phyloP scores from a whole-genome alignment of 2,113 vertebrate species.

The Carassius carassius region DNA sequence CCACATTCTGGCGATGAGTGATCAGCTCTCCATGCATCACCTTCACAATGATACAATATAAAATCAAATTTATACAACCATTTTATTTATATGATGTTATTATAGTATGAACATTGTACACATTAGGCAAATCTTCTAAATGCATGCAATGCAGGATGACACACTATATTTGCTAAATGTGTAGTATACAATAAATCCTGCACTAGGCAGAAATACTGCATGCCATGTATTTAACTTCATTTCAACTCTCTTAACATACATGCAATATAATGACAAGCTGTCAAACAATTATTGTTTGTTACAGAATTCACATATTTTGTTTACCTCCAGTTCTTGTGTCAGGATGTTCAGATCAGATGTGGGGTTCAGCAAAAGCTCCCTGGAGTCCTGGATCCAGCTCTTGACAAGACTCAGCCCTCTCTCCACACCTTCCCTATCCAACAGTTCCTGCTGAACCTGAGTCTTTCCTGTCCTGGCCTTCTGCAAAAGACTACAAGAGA shows the following conservation, averaged over 20 bases:
- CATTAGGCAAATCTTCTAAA: neutral
- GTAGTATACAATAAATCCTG: neutral
- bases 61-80: neutral
- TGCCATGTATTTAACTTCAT: neutral
- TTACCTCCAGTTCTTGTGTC: slow-evolving; percentile 88
- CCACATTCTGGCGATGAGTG: slow-evolving; percentile 83
- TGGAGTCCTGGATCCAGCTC: slow-evolving; percentile 89
- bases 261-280: neutral
- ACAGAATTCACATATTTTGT: neutral
- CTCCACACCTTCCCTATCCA: slow-evolving; percentile 89
- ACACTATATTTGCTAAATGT: neutral
- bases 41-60: slow-evolving; percentile 64
- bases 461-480: slow-evolving; percentile 82
- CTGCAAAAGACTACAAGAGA: slow-evolving; percentile 83
- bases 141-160: neutral
- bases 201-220: neutral
- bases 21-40: slow-evolving; percentile 82
- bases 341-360: slow-evolving; percentile 85
- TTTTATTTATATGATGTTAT: neutral
- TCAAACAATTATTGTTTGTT: neutral
- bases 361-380: slow-evolving; percentile 88
- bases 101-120: neutral
- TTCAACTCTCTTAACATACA: neutral
- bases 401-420: slow-evolving; percentile 84
- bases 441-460: slow-evolving; percentile 83